Base-by-base conservation (phyloP, 2,888 invertebrate species). In the Oscheius sp. region DNA sequence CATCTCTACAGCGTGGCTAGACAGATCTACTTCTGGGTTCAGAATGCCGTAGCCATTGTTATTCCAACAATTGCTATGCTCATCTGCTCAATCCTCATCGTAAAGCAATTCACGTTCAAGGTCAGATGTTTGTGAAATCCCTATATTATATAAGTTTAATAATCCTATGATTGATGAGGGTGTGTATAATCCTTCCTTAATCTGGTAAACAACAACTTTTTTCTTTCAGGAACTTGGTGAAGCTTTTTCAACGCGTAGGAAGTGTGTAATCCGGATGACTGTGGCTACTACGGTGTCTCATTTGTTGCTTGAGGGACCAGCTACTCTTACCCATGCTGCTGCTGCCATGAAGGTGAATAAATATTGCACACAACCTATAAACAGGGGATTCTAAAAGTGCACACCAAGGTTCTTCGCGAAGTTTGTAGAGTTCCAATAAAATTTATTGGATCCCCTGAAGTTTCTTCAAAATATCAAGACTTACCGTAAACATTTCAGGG, bases 231-330 rank as follows among this genome's bases (percentile, higher is more conserved):
- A 86, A 23, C 76, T 86, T 49, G 86, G 85, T 16, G 83, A 85
- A 71, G 76, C 81, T 5, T 86, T 87, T 64, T 83, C 84, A 2
- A 84, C 84, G 64, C 77, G 87, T 7, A 74, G 87, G 16, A 82
- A 82, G 53, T 86, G 86, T 72, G 87, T 87, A 18, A 83, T 87
- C 21, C 80, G 86, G 5, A 80, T 87, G 79, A 87, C 86, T 0
- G 84, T 84, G 18, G 82, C 86, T n/a, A 87, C 87, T 0, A 85
- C 86, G 1, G 71, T 84, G 12, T 82, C 83, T 6, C 87, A 87
- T 76, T 77, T 87, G 59, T 64, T 85, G 21, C 77, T 87, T 16
- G 87, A 87, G 75, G 87, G 85, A 41, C 87, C 87, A 6, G 85
- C 85, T 1, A 75, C 84, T 63, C 41, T 82, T 21, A 81, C 83